These are phyloP conservation scores for Eilema caniola DNA, from an alignment of 2,888 invertebrate species.

Conservation along the genomic window DNA sequence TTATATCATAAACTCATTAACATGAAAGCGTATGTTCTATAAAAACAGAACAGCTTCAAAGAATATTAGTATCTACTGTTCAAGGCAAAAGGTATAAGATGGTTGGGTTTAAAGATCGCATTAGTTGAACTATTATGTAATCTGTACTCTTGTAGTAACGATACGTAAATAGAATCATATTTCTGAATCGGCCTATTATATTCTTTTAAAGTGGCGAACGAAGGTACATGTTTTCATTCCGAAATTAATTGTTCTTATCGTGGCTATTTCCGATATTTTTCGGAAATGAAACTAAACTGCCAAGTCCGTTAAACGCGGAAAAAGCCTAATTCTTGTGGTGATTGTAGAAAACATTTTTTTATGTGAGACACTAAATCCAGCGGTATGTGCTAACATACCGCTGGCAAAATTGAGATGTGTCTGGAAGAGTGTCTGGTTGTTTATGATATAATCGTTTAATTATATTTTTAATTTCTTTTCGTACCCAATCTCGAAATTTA, in stretches of 20 bases:
- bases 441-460: background rate
- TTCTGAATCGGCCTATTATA: conserved; percentile 26
- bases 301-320: no score
- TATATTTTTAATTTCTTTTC: background rate
- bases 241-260: no score
- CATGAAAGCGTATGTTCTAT: conserved; percentile 6
- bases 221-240: background rate
- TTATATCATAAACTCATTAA: conserved; percentile 17
- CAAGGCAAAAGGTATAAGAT: conserved; percentile 35
- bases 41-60: conserved; percentile 10
- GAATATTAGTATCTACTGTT: conserved; percentile 15
- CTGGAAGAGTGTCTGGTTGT: background rate
- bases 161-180: conserved; percentile 40
- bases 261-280: no score
- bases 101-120: conserved; percentile 41
- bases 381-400: no score
- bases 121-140: conserved; percentile 29
- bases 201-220: background rate
- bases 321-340: no score
- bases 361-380: no score
- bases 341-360: no score
- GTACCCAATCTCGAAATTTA: background rate
- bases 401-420: background rate
- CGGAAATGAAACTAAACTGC: no score
- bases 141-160: conserved; percentile 10